These are phyloP conservation scores for Spheniscus mendiculus DNA, from an alignment of 2,113 vertebrate genomes.

Conservation along the genomic window DNA sequence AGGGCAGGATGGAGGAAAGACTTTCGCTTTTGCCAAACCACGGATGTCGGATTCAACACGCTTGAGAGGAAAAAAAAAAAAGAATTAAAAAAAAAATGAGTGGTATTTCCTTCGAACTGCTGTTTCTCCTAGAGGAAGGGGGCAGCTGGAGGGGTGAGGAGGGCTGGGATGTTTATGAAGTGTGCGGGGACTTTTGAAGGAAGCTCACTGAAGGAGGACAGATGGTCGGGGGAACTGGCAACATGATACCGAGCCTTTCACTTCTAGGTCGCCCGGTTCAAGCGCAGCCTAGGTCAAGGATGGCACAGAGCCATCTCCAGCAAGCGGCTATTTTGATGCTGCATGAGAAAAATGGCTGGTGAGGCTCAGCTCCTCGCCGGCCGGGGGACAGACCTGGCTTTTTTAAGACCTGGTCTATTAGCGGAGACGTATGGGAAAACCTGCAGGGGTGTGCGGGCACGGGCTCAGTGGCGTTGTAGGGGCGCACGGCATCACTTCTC, in stretches of 20 bases:
- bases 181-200: slow-evolving; percentile 42
- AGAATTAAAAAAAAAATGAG: background rate
- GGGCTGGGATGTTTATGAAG: slow-evolving; percentile 64
- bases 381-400: accelerated
- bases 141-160: slow-evolving; percentile 57
- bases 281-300: slow-evolving; percentile 30
- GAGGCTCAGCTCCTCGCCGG: accelerated
- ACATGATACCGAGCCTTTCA: slow-evolving; percentile 13
- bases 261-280: slow-evolving; percentile 38
- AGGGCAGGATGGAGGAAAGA: background rate
- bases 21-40: background rate
- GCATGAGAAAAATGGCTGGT: slow-evolving; percentile 5
- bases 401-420: background rate
- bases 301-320: slow-evolving; percentile 28
- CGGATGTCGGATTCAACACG: background rate
- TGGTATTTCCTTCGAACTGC: slow-evolving; percentile 41
- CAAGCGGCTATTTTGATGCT: background rate
- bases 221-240: slow-evolving; percentile 50
- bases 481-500: accelerated
- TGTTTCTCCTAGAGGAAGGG: slow-evolving; percentile 43
- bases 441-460: accelerated
- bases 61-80: background rate
- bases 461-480: accelerated
- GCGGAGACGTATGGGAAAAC: accelerated
- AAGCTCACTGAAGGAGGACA: slow-evolving; percentile 58